These are phyloP conservation scores for Dendrolimus houi DNA, from an alignment of 2,888 invertebrate species.

Conservation along the genomic window DNA sequence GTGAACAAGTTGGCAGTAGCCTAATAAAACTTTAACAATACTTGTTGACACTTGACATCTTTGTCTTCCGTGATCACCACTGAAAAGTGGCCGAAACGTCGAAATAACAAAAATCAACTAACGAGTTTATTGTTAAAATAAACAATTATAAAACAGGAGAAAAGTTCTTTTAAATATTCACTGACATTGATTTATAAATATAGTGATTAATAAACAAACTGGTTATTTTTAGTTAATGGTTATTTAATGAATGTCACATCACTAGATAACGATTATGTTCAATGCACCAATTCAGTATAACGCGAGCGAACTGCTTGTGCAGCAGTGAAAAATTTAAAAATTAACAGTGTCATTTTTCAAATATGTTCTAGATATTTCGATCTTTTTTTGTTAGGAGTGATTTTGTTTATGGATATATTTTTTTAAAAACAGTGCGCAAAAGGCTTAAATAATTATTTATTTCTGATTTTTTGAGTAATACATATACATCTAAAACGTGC, in stretches of 20 bases:
- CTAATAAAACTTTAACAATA: no score
- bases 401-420: no score
- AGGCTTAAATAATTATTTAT: no score
- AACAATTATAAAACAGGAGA: not conserved
- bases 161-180: not conserved
- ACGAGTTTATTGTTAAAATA: not conserved
- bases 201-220: slow-evolving; percentile 1
- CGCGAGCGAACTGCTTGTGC: not conserved
- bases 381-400: no score
- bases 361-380: not conserved
- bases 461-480: no score
- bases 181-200: not conserved
- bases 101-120: no score
- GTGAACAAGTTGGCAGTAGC: no score
- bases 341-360: slow-evolving; percentile 13
- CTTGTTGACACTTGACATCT: no score
- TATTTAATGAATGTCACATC: not conserved
- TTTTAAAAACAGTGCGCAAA: no score
- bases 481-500: no score
- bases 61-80: no score
- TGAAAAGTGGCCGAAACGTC: no score
- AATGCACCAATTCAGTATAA: not conserved
- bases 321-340: slow-evolving; percentile 3
- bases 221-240: not conserved
- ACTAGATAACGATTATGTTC: not conserved